A percentile compares a stretch with the other conserved stretches of the same genome.
Evolutionary conservation across 1,140 invertebrate species (phyloP).

Genomic region (Gryon sp.): DNA sequence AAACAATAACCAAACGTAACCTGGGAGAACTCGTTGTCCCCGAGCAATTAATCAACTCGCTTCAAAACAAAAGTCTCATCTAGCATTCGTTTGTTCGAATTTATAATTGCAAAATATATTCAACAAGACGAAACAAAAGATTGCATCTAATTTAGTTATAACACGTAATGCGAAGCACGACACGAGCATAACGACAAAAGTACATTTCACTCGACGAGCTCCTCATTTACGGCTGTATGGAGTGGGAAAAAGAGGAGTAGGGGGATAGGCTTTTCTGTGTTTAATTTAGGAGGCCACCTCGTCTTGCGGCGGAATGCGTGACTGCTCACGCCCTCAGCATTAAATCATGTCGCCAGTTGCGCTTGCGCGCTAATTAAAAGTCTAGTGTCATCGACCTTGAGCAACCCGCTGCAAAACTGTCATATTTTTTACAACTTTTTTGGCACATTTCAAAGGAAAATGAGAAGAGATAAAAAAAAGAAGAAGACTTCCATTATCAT

Average conservation of each 20-base stretch:
- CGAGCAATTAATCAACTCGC: conserved; percentile 32
- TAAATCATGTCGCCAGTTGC: conserved; percentile 59
- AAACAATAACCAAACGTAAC: neutral
- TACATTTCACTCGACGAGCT: conserved; percentile 48
- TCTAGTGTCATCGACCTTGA: conserved; percentile 63
- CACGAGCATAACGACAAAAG: conserved; percentile 48
- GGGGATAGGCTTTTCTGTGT: conserved; percentile 43
- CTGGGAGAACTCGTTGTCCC: conserved; percentile 2
- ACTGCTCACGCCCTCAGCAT: conserved; percentile 60
- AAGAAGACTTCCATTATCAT: too few species aligned
- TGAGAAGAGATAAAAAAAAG: too few species aligned
- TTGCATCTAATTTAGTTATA: conserved; percentile 55
- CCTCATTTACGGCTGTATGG: neutral
- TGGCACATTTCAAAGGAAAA: conserved; percentile 4
- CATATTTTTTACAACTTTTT: conserved; percentile 5
- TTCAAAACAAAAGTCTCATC: conserved; percentile 24
- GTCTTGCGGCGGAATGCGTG: conserved; percentile 61
- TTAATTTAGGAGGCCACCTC: conserved; percentile 54
- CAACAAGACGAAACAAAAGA: conserved; percentile 47
- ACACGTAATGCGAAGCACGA: conserved; percentile 40
- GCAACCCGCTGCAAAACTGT: neutral
- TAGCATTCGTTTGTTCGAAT: conserved; percentile 26
- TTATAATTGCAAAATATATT: conserved; percentile 45
- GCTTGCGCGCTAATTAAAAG: conserved; percentile 61
- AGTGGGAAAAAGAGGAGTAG: neutral